Percentiles rank a stretch among this genome's conserved stretches.
phyloP scores from a whole-genome alignment of 2,888 invertebrate species.

The Dromius quadrimaculatus region DNA sequence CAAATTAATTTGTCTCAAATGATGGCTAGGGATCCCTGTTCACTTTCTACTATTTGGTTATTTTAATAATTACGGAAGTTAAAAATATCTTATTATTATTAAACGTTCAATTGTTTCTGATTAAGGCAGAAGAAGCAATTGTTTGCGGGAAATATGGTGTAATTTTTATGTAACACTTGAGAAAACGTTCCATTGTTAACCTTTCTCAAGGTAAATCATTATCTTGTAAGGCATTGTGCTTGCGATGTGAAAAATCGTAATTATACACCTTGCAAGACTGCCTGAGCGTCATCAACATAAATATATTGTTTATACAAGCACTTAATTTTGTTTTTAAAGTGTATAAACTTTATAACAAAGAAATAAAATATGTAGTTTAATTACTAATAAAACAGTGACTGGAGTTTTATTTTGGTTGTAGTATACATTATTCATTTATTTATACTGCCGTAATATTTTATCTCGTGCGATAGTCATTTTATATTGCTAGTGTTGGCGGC shows the following conservation, averaged over 20 bases:
- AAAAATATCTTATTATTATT: too few relatives aligned
- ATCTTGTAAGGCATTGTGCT: slow-evolving; percentile 16
- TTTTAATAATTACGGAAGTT: too few relatives aligned
- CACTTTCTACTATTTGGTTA: too few relatives aligned
- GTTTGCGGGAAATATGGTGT: slow-evolving; percentile 7
- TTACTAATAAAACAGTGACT: slow-evolving; percentile 25
- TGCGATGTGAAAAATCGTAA: slow-evolving; percentile 30
- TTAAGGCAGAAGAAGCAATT: background rate
- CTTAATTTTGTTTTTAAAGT: background rate
- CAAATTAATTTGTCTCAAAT: too few relatives aligned
- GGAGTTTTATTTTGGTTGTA: slow-evolving; percentile 19
- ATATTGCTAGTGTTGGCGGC: slow-evolving; percentile 9
- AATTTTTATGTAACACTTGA: slow-evolving; percentile 36
- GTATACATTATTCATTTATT: slow-evolving; percentile 21
- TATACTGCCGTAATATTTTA: slow-evolving; percentile 22
- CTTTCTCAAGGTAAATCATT: slow-evolving; percentile 42
- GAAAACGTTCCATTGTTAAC: slow-evolving; percentile 33
- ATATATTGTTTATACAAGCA: background rate
- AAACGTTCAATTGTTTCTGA: too few relatives aligned
- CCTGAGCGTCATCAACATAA: slow-evolving; percentile 11
- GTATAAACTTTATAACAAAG: slow-evolving; percentile 14
- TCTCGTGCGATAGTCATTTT: slow-evolving; percentile 22
- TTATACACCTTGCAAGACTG: background rate
- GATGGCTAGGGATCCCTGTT: too few relatives aligned
- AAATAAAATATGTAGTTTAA: slow-evolving; percentile 30